phyloP scores from a whole-genome alignment of 2,113 vertebrate genomes.

The Cephalopholis sonnerati region DNA sequence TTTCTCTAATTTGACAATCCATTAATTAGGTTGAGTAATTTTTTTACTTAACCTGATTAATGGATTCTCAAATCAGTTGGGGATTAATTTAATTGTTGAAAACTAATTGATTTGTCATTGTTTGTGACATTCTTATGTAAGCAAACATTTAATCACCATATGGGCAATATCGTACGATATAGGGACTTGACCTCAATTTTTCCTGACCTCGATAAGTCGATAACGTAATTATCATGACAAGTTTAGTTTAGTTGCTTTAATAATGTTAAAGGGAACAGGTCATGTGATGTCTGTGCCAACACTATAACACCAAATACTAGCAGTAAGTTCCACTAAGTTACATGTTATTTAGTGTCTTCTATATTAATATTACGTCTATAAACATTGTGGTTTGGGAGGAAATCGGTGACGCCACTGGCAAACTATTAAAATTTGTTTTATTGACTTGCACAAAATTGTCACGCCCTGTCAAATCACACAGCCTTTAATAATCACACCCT shows the following conservation, averaged over 20 bases:
- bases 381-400: not conserved
- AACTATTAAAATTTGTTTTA: constrained; percentile 5
- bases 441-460: not conserved
- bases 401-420: not conserved
- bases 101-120: no score
- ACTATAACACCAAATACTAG: not conserved
- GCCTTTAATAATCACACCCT: not conserved
- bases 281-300: not conserved
- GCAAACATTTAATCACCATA: no score
- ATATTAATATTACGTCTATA: not conserved
- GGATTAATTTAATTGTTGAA: no score
- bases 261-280: not conserved
- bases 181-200: no score
- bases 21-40: no score
- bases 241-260: not conserved
- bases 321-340: not conserved
- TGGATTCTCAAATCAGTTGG: no score
- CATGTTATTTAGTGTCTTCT: not conserved
- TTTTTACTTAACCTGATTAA: no score
- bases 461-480: not conserved
- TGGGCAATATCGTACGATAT: no score
- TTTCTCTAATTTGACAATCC: no score
- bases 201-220: no score
- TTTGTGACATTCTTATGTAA: no score
- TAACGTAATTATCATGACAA: no score